phyloP scores from a whole-genome alignment of 2,797 vertebrate species.

The Etheostoma nigrum region DNA sequence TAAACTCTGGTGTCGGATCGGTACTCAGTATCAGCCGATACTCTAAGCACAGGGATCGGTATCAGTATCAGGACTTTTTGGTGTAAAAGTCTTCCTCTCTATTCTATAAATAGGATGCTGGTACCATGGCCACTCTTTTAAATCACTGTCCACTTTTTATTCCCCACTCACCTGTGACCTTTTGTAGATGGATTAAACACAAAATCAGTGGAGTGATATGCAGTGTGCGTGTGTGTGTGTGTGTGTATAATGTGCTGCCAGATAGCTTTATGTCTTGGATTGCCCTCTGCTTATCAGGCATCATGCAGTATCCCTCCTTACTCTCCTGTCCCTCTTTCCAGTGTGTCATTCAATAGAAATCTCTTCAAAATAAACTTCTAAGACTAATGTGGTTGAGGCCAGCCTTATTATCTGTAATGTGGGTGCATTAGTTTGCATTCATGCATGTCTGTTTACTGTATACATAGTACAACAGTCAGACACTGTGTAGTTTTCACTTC shows the following conservation, averaged over 20 bases:
- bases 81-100: neutral
- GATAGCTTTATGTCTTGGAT: conserved; percentile 34
- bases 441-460: neutral
- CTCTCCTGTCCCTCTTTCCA: conserved; percentile 26
- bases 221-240: conserved; percentile 21
- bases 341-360: conserved; percentile 27
- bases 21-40: too few species aligned
- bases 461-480: neutral
- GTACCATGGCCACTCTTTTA: conserved; percentile 31
- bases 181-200: conserved; percentile 47
- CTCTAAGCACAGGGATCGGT: too few species aligned
- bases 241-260: conserved; percentile 2
- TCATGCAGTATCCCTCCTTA: conserved; percentile 21
- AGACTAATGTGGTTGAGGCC: neutral
- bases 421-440: neutral
- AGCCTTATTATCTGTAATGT: conserved; percentile 11
- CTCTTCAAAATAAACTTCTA: conserved; percentile 35
- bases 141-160: conserved; percentile 47
- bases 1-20: too few species aligned
- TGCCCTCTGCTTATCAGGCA: conserved; percentile 41
- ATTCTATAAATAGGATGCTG: conserved; percentile 17
- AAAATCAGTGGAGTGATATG: conserved; percentile 53
- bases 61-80: neutral
- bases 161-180: conserved; percentile 59
- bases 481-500: conserved; percentile 7